Evolutionary conservation across 2,113 vertebrate genomes (phyloP).

Genomic region (Indri indri): DNA sequence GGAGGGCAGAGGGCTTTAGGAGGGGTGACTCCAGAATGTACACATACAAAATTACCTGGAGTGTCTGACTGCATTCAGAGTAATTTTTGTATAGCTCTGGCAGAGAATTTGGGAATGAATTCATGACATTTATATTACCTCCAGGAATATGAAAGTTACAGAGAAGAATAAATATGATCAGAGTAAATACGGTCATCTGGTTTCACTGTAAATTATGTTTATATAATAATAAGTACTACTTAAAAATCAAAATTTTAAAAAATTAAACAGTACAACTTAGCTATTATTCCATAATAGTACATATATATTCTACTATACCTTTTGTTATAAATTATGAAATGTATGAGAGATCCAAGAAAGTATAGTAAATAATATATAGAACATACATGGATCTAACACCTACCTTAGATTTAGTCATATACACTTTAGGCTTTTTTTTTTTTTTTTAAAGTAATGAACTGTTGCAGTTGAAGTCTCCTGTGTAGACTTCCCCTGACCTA

Average conservation of each 20-base stretch:
- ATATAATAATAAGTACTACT: not conserved
- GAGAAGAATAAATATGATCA: constrained; percentile 14
- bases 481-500: not conserved
- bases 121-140: not conserved
- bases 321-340: not conserved
- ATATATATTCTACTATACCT: not conserved
- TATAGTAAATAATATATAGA: not conserved
- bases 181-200: not conserved
- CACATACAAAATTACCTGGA: not conserved
- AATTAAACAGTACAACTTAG: not conserved
- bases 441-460: not conserved
- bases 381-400: not conserved
- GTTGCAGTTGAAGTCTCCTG: not conserved
- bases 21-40: not conserved
- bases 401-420: not conserved
- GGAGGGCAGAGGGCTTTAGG: not conserved
- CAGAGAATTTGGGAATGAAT: not conserved
- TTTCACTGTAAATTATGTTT: constrained; percentile 25
- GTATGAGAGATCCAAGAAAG: not conserved
- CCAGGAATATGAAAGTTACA: constrained; percentile 23
- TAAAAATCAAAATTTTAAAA: constrained; percentile 30
- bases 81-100: not conserved
- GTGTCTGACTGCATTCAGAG: not conserved
- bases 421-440: not conserved
- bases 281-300: not conserved